Conservation (phyloP, 2,113 vertebrate species). For the Antechinus flavipes region DNA sequence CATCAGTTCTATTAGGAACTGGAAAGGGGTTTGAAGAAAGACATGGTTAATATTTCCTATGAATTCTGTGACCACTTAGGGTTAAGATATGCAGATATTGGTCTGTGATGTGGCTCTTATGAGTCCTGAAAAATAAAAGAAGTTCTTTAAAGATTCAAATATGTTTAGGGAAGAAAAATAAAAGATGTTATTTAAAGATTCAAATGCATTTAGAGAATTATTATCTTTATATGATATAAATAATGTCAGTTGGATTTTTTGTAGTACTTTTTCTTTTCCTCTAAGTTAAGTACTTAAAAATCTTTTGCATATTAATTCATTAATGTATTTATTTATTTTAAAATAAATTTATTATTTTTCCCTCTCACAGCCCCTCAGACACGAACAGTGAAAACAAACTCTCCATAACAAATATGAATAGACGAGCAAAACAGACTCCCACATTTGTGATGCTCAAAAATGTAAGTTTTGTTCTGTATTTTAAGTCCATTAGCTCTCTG, state of each 20-base stretch:
- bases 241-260: not conserved
- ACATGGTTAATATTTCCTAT: constrained; percentile 32
- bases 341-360: not conserved
- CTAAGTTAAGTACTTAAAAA: not conserved
- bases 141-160: not conserved
- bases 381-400: not conserved
- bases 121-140: not conserved
- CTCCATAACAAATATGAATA: not conserved
- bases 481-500: not conserved
- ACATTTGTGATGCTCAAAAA: not conserved
- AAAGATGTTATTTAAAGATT: not conserved
- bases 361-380: not conserved
- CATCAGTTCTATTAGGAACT: constrained; percentile 81
- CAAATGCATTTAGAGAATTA: not conserved
- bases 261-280: not conserved
- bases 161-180: not conserved
- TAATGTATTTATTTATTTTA: not conserved
- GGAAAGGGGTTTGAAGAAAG: constrained; percentile 77
- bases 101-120: too few relatives aligned
- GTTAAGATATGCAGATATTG: constrained; percentile 3
- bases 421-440: not conserved
- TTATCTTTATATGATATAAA: not conserved
- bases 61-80: not conserved
- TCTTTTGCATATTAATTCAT: not conserved
- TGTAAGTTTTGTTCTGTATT: not conserved